Base-by-base conservation (phyloP, 2,888 invertebrate genomes). In the Lithophane semibrunnea region DNA sequence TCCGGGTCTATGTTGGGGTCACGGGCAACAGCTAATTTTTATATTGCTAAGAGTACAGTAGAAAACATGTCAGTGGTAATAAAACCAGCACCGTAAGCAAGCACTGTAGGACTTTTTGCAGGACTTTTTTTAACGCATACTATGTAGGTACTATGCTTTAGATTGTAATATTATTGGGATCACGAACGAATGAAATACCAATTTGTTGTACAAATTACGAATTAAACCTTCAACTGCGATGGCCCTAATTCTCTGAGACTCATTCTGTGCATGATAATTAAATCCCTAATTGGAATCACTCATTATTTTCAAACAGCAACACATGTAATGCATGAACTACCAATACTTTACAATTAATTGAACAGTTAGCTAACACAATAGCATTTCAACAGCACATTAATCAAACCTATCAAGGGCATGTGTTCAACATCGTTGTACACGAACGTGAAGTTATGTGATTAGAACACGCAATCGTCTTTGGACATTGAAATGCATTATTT, bases 381-480 rank as follows among this genome's bases (percentile, higher is more conserved):
- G 86, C 82, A 81, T 86, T 84, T 87, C 80, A 84, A 72, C 81
- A 79, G 75, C 42, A 70, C 85, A 88, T 88, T 80, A 79, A 78
- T 87, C 86, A 87, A 75, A 76, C 44, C 66, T 80, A 84, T 82
- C 88, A 88, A 88, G 87, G 88, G 83, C 87, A 88, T 80, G 60
- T 84, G 79, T 88, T 83, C 77, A 70, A 86, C 87, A 77, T 52
- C 54, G 56, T 44, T 77, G 69, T 73, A 78, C 88, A 87, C 81
- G 87, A 84, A 88, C 81, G 16, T 66, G 24, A 73, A 75, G 72
- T 88, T 82, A 88, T 86, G 82, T 79, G 29, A 56, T 44, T 49
- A 16, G 24, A 63, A 68, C 88, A 88, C 83, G 88, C 86, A 47
- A 88, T 21, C 42, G 37, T 70, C 73, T 73, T 78, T 77, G 24